Evolutionary conservation across 2,113 vertebrate genomes (phyloP), one percentile per base, ranked within the genome.

Genomic region (Carlito syrichta): DNA sequence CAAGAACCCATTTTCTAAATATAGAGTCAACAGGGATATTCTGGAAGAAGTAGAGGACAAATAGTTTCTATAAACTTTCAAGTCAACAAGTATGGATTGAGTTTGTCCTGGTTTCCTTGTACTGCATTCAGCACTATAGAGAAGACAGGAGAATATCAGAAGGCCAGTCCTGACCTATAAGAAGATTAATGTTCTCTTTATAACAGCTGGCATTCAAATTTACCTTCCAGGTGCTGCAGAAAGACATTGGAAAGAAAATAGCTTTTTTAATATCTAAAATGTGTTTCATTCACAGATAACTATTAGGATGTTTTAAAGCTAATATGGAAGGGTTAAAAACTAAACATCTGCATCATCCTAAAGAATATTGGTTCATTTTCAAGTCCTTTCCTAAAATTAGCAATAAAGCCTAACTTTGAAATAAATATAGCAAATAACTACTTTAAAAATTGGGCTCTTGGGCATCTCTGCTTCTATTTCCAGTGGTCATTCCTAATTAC

Each of bases 401-500:
- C 58, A 83, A 87, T 58, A 83, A 52, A 86, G 69, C 19, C 69
- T 95, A 69, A 82, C 76, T 77, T 79, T 85, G 89, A 96, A 90
- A 96, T 94, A 97, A 83, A 93, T 93, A 95, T 94, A 78, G 89
- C 66, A 97, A 96, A 95, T 96, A 92, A 86, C 77, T 97, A 89
- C 94, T 96, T 98, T 86, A 86, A 85, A 98, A 96, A 94, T 43
- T 81, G 79, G 52, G 60, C 54, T 97, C 86, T 35, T 74, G 86
- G 50, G 77, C 56, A 95, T 96, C 74, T 95, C 58, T 35, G 50
- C 16, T 92, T 97, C 76, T 91, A 60, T 97, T 95, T 97, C 50
- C 96, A 94, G 92, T 96, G 95, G 94, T 77, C 90, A 95, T 97
- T 96, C 58, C 79, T 96, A 97, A 97, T 96, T 97, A 95, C 12